phyloP scores from a whole-genome alignment of 2,888 invertebrate species.

The Orgyia antiqua region DNA sequence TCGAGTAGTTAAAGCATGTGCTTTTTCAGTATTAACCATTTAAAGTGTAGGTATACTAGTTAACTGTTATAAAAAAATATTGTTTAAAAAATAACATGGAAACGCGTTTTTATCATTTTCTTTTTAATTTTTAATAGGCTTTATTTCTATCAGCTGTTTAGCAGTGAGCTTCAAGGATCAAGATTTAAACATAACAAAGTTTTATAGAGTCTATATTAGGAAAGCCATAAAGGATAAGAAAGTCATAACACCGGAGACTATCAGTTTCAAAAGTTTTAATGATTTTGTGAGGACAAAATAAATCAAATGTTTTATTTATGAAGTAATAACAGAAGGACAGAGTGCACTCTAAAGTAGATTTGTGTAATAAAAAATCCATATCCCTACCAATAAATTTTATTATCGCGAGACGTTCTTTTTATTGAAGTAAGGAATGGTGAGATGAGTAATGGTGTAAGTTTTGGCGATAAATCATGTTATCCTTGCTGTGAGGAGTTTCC shows the following conservation, averaged over 20 bases:
- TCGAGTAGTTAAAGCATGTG: too few species aligned
- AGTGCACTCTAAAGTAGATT: conserved; percentile 65
- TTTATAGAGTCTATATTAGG: conserved; percentile 8
- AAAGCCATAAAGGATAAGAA: conserved; percentile 16
- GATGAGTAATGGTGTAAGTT: conserved; percentile 75
- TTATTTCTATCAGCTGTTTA: too few species aligned
- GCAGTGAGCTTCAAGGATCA: too few species aligned
- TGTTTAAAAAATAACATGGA: too few species aligned
- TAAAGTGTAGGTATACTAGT: too few species aligned
- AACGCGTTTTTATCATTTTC: too few species aligned
- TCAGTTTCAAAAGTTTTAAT: conserved; percentile 33
- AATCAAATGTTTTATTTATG: conserved; percentile 61
- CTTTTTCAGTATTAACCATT: too few species aligned
- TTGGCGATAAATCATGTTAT: conserved; percentile 70
- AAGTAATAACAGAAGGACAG: conserved; percentile 46
- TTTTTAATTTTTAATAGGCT: too few species aligned
- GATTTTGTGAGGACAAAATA: conserved; percentile 42
- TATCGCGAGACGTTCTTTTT: conserved; percentile 72
- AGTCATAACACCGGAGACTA: conserved; percentile 16
- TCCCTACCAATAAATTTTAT: conserved; percentile 69
- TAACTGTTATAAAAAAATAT: too few species aligned
- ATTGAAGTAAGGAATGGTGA: conserved; percentile 76
- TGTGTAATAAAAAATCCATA: conserved; percentile 67
- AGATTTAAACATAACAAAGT: not conserved
- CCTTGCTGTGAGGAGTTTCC: conserved; percentile 55